Evolutionary conservation across 2,888 invertebrate species (phyloP).

Genomic region (Tetropium fuscum): DNA sequence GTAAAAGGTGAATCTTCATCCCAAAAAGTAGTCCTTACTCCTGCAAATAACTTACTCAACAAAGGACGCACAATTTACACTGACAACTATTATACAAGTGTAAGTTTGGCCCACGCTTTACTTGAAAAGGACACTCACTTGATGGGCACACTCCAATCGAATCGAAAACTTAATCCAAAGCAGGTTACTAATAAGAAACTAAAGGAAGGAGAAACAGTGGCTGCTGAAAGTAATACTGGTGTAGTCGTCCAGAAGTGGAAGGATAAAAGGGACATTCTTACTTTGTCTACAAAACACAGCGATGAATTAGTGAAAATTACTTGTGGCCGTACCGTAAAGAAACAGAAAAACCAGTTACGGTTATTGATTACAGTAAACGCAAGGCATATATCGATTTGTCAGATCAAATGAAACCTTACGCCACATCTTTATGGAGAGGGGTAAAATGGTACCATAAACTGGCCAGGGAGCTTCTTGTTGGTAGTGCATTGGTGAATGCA

Average conservation of each 20-base stretch:
- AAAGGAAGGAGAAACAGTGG: conserved; percentile 9
- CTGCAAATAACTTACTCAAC: not conserved
- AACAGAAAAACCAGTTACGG: conserved; percentile 43
- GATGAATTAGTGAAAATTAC: not conserved
- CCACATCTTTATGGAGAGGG: conserved; percentile 46
- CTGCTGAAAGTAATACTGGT: conserved; percentile 13
- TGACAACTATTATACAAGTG: conserved; percentile 6
- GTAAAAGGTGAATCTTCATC: conserved; percentile 1
- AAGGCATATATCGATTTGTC: conserved; percentile 51
- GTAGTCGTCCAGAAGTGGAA: conserved; percentile 3
- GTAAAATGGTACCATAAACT: conserved; percentile 53
- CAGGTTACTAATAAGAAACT: conserved; percentile 3
- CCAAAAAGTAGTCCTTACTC: conserved; percentile 3
- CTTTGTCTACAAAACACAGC: not conserved
- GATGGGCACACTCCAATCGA: not conserved
- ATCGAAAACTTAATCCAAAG: conserved; percentile 2
- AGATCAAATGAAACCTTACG: conserved; percentile 49
- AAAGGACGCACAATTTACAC: conserved; percentile 1
- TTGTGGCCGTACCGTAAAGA: no score
- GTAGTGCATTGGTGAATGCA: conserved; percentile 43
- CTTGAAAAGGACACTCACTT: not conserved
- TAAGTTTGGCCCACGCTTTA: not conserved
- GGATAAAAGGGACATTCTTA: not conserved
- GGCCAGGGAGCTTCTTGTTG: conserved; percentile 47
- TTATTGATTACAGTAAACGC: conserved; percentile 49